phyloP scores from a whole-genome alignment of 2,797 vertebrate genomes.

The Cygnus olor region DNA sequence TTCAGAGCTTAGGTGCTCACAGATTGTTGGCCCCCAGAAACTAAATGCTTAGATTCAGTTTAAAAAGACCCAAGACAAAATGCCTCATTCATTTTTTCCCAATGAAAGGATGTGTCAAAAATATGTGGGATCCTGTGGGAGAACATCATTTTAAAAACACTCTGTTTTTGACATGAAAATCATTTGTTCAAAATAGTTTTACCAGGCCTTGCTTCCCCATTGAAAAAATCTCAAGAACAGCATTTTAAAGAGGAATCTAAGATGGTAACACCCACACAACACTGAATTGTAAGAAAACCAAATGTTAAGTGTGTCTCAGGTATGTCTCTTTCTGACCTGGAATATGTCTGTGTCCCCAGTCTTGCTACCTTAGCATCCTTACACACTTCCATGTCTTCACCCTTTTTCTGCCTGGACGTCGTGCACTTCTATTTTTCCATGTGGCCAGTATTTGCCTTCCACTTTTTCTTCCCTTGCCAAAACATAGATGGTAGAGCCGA shows the following conservation, averaged over 20 bases:
- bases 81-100: background rate
- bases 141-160: background rate
- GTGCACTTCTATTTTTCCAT: background rate
- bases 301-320: background rate
- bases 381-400: background rate
- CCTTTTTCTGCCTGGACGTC: background rate
- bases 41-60: background rate
- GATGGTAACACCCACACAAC: background rate
- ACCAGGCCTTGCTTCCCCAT: background rate
- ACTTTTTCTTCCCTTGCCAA: background rate
- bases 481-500: background rate
- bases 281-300: background rate
- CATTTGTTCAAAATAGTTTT: background rate
- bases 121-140: background rate
- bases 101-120: background rate
- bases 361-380: background rate
- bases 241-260: background rate
- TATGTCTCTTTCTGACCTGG: background rate
- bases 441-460: background rate
- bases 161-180: rapidly evolving
- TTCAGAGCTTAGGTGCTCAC: background rate
- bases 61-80: background rate
- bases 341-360: background rate
- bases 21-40: background rate
- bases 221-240: background rate